phyloP scores from a whole-genome alignment of 2,113 vertebrate species.

The Zeus faber region DNA sequence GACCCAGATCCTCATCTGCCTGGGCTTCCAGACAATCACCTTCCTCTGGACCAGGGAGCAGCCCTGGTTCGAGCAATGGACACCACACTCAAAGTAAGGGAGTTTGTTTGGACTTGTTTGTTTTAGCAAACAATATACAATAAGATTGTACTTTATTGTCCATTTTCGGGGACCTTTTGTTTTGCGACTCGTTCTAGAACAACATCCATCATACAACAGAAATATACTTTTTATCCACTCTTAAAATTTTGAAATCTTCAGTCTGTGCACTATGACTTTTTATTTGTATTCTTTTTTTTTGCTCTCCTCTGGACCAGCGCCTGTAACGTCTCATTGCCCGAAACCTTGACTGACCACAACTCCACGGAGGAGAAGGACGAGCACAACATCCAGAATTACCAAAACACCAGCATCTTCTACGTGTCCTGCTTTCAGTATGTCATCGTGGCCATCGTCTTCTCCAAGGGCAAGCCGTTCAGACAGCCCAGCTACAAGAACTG shows the following conservation, averaged over 20 bases:
- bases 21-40: constrained; percentile 86
- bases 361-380: constrained; percentile 73
- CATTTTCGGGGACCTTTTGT: neutral
- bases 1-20: constrained; percentile 90
- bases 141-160: no score
- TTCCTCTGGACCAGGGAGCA: constrained; percentile 88
- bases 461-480: constrained; percentile 96
- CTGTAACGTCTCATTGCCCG: constrained; percentile 68
- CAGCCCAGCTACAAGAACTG: constrained; percentile 97
- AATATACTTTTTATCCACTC: no score
- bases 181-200: no score
- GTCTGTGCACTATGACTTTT: no score
- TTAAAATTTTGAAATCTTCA: no score
- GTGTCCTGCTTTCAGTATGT: constrained; percentile 98
- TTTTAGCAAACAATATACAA: no score
- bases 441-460: constrained; percentile 92
- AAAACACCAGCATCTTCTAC: constrained; percentile 97
- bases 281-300: neutral
- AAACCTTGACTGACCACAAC: constrained; percentile 67
- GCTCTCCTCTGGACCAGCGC: constrained; percentile 64
- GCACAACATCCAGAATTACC: constrained; percentile 88
- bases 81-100: constrained; percentile 80
- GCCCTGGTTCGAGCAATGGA: constrained; percentile 85
- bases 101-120: no score
- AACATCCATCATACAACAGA: no score